Conservation (phyloP, 1,140 invertebrate genomes). For the Thaumetopoea pityocampa region DNA sequence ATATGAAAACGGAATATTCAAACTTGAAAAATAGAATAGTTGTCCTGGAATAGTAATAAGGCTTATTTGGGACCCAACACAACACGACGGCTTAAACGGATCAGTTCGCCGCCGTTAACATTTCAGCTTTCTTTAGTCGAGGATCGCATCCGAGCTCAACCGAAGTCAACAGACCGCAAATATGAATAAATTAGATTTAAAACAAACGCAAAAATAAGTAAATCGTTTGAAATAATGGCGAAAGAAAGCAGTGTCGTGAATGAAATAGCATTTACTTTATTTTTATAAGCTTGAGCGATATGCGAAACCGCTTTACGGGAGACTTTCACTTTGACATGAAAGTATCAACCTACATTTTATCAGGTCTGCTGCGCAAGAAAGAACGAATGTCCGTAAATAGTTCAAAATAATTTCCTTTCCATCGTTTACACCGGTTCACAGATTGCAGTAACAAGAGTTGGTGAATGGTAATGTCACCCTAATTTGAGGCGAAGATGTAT, state of each 20-base stretch:
- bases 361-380: no score
- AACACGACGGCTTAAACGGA: slow-evolving; percentile 11
- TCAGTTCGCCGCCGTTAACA: slow-evolving; percentile 8
- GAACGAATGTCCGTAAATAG: no score
- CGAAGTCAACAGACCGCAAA: slow-evolving; percentile 3
- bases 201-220: slow-evolving; percentile 6
- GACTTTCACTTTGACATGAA: slow-evolving; percentile 6
- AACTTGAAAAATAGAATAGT: slow-evolving; percentile 8
- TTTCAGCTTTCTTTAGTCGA: slow-evolving; percentile 8
- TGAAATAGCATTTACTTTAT: no score
- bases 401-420: neutral
- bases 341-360: no score
- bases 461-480: slow-evolving; percentile 11
- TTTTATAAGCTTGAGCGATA: slow-evolving; percentile 1
- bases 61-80: slow-evolving; percentile 3
- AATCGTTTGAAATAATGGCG: no score
- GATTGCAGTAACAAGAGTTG: neutral
- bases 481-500: slow-evolving; percentile 21
- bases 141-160: slow-evolving; percentile 7
- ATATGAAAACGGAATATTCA: neutral
- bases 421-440: no score
- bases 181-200: slow-evolving; percentile 9
- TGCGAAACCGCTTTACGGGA: slow-evolving; percentile 6
- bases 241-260: no score
- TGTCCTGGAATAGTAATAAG: slow-evolving; percentile 5